These are phyloP conservation scores for Chionis minor DNA, from an alignment of 2,113 vertebrate genomes.

Conservation along the genomic window DNA sequence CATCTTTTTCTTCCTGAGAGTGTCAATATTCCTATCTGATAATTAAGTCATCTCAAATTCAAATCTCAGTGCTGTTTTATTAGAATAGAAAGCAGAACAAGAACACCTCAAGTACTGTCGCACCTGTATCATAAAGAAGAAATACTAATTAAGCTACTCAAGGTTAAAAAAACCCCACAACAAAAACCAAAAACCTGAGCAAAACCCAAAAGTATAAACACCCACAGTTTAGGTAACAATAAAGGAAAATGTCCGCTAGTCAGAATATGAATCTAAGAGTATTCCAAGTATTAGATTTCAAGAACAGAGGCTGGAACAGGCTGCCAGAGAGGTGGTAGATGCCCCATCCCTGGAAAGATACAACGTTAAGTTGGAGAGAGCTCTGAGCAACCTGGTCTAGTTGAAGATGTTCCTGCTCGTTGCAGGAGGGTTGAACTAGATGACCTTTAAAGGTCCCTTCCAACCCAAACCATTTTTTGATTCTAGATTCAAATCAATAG, in stretches of 20 bases:
- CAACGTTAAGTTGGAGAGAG: not conserved
- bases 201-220: not conserved
- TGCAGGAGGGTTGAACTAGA: not conserved
- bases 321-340: not conserved
- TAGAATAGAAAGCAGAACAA: not conserved
- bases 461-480: not conserved
- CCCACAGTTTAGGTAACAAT: not conserved
- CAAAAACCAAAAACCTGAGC: not conserved
- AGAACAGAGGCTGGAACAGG: not conserved
- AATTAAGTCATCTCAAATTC: not conserved
- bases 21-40: not conserved
- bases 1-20: not conserved
- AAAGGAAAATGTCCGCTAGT: not conserved
- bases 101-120: not conserved
- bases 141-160: not conserved
- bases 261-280: not conserved
- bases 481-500: not conserved
- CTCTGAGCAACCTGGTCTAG: not conserved
- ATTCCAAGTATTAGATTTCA: not conserved
- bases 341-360: too few relatives aligned
- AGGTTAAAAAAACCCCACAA: not conserved
- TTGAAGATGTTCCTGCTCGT: not conserved
- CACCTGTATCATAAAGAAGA: not conserved
- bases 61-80: not conserved
- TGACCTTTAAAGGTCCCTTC: not conserved